Evolutionary conservation across 2,888 invertebrate species (phyloP).

Genomic region (Xestobium rufovillosum): DNA sequence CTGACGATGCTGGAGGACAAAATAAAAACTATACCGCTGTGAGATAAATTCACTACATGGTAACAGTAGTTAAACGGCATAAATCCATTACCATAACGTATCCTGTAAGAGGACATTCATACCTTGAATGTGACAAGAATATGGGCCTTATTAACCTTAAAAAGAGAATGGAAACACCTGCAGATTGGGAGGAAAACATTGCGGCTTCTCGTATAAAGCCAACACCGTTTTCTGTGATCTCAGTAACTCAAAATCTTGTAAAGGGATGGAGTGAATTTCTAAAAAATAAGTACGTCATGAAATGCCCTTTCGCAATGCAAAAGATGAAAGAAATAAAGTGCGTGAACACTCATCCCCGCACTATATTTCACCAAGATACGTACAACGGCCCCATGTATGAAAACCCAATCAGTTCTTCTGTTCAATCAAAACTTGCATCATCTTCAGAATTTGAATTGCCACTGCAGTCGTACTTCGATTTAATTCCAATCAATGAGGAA

Average conservation of each 20-base stretch:
- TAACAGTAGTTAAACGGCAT: too few relatives aligned
- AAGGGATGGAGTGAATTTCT: conserved; percentile 15
- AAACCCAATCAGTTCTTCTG: neutral
- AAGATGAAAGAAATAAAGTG: too few relatives aligned
- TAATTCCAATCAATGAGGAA: too few relatives aligned
- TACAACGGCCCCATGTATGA: conserved; percentile 2
- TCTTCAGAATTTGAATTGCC: too few relatives aligned
- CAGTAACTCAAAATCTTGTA: conserved; percentile 15
- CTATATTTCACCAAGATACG: too few relatives aligned
- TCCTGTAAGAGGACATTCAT: conserved; percentile 7
- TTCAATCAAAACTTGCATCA: too few relatives aligned
- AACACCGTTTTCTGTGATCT: conserved; percentile 13
- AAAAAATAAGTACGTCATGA: conserved; percentile 14
- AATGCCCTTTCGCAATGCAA: conserved; percentile 11
- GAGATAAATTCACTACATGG: too few relatives aligned
- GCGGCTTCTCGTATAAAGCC: neutral
- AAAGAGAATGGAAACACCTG: conserved; percentile 12
- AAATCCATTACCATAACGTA: too few relatives aligned
- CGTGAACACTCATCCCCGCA: too few relatives aligned
- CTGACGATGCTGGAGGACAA: too few relatives aligned
- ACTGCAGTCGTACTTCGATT: too few relatives aligned
- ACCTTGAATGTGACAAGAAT: conserved; percentile 14
- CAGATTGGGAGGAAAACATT: conserved; percentile 10
- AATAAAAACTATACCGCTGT: too few relatives aligned
- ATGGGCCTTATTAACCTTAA: conserved; percentile 15